Conservation (phyloP, 2,888 invertebrate genomes). For the Unio delphinus region DNA sequence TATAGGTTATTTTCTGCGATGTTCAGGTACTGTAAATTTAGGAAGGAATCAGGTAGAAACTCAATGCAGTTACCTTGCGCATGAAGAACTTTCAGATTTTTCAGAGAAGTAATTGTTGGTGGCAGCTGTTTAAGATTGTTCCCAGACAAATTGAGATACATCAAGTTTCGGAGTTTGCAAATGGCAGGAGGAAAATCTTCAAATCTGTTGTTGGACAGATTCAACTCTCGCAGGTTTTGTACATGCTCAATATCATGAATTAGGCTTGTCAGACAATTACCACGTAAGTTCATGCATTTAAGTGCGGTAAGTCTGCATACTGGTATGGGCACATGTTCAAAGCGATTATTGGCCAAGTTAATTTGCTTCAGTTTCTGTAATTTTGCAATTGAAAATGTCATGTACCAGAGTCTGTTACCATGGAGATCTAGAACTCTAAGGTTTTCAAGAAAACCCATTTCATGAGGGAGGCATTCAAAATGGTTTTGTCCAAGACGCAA, state of each 20-base stretch:
- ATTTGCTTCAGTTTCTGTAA: slow-evolving; percentile 55
- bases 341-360: slow-evolving; percentile 61
- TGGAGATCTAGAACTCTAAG: slow-evolving; percentile 62
- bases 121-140: slow-evolving; percentile 55
- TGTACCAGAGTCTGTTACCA: slow-evolving; percentile 63
- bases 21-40: slow-evolving; percentile 58
- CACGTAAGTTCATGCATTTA: slow-evolving; percentile 43
- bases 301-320: slow-evolving; percentile 54
- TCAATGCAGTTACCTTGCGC: slow-evolving; percentile 58
- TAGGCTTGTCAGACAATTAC: slow-evolving; percentile 59
- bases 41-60: slow-evolving; percentile 50
- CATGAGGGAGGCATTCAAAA: slow-evolving; percentile 63
- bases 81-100: slow-evolving; percentile 55
- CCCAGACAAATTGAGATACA: slow-evolving; percentile 54
- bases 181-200: slow-evolving; percentile 52
- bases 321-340: slow-evolving; percentile 63
- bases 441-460: slow-evolving; percentile 57
- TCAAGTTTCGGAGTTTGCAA: slow-evolving; percentile 46
- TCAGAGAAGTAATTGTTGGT: slow-evolving; percentile 37
- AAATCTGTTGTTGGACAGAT: slow-evolving; percentile 61
- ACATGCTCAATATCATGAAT: slow-evolving; percentile 62
- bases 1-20: slow-evolving; percentile 57
- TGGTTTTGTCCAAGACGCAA: slow-evolving; percentile 61
- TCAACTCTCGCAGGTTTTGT: slow-evolving; percentile 56
- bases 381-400: slow-evolving; percentile 61